These are phyloP conservation scores for Odontamblyopus lacepedii DNA, from an alignment of 2,797 vertebrate species.

Conservation along the genomic window DNA sequence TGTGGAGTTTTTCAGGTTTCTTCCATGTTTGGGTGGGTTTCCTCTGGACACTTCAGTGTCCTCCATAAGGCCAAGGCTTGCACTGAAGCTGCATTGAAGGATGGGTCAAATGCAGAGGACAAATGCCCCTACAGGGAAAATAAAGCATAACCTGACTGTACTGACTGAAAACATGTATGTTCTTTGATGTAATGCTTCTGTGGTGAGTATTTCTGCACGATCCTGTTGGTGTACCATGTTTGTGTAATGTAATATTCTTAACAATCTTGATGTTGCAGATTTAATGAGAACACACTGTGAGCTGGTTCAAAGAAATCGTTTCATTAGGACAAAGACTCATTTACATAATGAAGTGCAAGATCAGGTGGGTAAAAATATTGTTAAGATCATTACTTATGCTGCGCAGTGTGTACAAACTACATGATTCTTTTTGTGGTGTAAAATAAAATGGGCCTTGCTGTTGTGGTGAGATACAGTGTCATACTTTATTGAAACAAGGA, in stretches of 20 bases:
- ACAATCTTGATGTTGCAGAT: neutral
- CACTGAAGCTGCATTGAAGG: too few relatives aligned
- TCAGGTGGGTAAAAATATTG: neutral
- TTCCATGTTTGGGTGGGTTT: too few relatives aligned
- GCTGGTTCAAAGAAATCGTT: neutral
- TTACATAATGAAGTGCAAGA: neutral
- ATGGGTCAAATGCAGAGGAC: too few relatives aligned
- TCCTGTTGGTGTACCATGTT: neutral
- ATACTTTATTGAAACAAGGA: neutral
- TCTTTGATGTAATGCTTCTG: neutral
- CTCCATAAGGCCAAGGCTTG: too few relatives aligned
- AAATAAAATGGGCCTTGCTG: neutral
- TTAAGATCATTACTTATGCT: neutral
- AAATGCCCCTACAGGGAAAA: too few relatives aligned
- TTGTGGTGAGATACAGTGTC: neutral
- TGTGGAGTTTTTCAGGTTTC: too few relatives aligned
- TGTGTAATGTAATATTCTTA: neutral
- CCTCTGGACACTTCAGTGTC: too few relatives aligned
- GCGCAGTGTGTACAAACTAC: neutral
- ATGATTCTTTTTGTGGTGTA: too few relatives aligned
- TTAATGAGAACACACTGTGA: neutral
- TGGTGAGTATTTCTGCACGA: neutral
- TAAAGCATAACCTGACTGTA: too few relatives aligned
- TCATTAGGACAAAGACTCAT: slow-evolving; percentile 2
- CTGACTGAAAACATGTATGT: neutral